phyloP scores from a whole-genome alignment of 2,888 invertebrate genomes.

The Melitaea athalia region DNA sequence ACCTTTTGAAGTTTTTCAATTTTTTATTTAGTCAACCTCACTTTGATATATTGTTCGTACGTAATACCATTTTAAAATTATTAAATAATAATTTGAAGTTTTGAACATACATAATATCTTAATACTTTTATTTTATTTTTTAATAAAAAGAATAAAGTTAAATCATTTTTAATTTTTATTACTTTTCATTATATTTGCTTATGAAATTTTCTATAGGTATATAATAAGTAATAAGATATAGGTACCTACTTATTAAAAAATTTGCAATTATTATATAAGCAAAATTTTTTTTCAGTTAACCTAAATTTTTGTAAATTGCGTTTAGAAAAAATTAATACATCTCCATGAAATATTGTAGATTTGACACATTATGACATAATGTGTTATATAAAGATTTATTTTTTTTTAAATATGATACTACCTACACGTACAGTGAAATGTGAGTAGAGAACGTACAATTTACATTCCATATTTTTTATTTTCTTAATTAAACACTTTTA shows the following conservation, averaged over 20 bases:
- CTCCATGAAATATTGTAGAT: background rate
- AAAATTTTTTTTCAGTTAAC: too few relatives aligned
- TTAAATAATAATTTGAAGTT: too few relatives aligned
- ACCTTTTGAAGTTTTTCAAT: constrained; percentile 23
- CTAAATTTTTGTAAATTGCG: background rate
- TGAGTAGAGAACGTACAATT: constrained; percentile 2
- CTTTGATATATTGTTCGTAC: constrained; percentile 1
- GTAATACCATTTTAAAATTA: background rate
- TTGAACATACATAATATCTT: too few relatives aligned
- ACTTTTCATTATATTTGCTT: too few relatives aligned
- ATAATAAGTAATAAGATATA: too few relatives aligned
- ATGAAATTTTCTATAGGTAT: too few relatives aligned
- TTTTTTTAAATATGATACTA: background rate
- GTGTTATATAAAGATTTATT: background rate
- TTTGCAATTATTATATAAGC: too few relatives aligned
- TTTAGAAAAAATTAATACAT: background rate
- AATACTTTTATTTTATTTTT: too few relatives aligned
- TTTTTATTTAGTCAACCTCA: background rate
- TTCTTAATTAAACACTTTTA: background rate
- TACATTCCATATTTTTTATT: constrained; percentile 6
- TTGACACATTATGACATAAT: background rate
- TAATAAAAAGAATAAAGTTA: too few relatives aligned
- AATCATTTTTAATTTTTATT: too few relatives aligned
- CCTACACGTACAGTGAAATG: constrained; percentile 2
- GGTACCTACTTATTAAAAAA: too few relatives aligned